These are phyloP conservation scores for Idaea aversata DNA, from an alignment of 2,888 invertebrate genomes.

Conservation along the genomic window DNA sequence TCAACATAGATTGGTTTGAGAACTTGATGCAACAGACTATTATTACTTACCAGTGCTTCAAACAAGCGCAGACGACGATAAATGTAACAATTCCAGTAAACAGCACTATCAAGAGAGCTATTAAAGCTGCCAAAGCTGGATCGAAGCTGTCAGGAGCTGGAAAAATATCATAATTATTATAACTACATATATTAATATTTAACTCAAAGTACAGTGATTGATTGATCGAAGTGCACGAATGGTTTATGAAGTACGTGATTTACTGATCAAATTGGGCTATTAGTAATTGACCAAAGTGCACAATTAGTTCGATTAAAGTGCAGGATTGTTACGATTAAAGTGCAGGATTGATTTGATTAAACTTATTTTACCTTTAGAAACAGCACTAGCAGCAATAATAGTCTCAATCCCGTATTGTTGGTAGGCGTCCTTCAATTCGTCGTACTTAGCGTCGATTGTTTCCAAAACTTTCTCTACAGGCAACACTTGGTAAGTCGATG, in stretches of 20 bases:
- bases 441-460: slow-evolving; percentile 91
- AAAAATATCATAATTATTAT: slow-evolving; percentile 19
- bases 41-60: slow-evolving; percentile 86
- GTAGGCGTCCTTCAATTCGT: slow-evolving; percentile 86
- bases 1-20: neutral
- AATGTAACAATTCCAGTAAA: slow-evolving; percentile 93
- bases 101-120: slow-evolving; percentile 90
- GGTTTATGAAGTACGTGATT: too few relatives aligned
- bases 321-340: neutral
- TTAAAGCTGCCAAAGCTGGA: slow-evolving; percentile 91
- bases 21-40: neutral
- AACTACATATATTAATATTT: too few relatives aligned
- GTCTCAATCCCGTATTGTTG: slow-evolving; percentile 72
- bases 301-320: too few relatives aligned
- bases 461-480: slow-evolving; percentile 89
- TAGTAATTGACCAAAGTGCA: too few relatives aligned
- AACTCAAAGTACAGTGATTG: too few relatives aligned
- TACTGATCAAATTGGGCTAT: too few relatives aligned
- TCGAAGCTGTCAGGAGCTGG: slow-evolving; percentile 86
- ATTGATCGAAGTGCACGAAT: too few relatives aligned
- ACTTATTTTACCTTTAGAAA: slow-evolving; percentile 55
- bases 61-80: slow-evolving; percentile 92
- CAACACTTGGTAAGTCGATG: slow-evolving; percentile 85
- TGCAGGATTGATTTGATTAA: neutral
- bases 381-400: slow-evolving; percentile 64